Evolutionary conservation across 1,140 invertebrate species (phyloP), one percentile per base, ranked within the genome.

Genomic region (Dendroctonus ponderosae): DNA sequence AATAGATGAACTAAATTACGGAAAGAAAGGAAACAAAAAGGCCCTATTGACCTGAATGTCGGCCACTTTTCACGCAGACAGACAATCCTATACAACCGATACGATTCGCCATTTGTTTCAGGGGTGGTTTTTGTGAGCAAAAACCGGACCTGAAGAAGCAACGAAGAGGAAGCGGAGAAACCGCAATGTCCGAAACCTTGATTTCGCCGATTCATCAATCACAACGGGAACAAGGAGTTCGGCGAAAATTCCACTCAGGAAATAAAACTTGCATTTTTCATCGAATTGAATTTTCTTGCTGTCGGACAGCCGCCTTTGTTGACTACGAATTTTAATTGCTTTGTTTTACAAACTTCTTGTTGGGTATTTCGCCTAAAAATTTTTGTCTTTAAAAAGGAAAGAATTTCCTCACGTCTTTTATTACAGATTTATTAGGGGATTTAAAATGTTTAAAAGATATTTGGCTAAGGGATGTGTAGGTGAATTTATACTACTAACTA

Each of bases 201-300:
- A 56, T 56, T 56, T 41, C 38, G 39, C 14, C 53, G 53, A 56
- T 56, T 56, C 53, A 56, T 56, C 53, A 56, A 56, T 56, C 53
- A 56, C 11, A 56, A 37, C 38, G 41, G 53, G 53, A 56, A 41
- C 53, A 40, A 40, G 9, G n/a, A 38, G 15, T 11, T 51, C 49
- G 1, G 7, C 26, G 6, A 11, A 39, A 56, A 56, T 9, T 52
- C 12, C 11, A n/a, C 11, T 48, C 50, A n/a, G 53, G 26, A 26
- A 56, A 56, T 56, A 56, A 56, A 56, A 41, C 8, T 41, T 56
- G 53, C 53, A 56, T 56, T 56, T 56, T 56, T 56, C 53, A 12
- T 26, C 37, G 37, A 56, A 56, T 56, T 56, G 53, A 56, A 56
- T 39, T 56, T 56, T 56, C 53, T 56, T 56, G 53, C 53, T 52